These are phyloP conservation scores for Periplaneta americana DNA, from an alignment of 1,140 invertebrate species.

Conservation along the genomic window DNA sequence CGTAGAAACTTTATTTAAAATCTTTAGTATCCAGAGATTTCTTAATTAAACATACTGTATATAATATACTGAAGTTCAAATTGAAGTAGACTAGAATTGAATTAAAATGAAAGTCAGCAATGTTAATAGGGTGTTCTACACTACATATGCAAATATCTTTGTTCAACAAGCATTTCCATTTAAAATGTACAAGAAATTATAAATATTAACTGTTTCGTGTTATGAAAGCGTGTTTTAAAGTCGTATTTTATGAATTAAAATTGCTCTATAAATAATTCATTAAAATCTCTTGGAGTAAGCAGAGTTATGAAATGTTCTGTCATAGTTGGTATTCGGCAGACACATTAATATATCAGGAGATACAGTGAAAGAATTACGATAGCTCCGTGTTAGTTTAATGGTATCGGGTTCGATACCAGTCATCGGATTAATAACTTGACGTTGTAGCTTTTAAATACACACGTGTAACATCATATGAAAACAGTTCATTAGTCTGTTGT, in stretches of 20 bases:
- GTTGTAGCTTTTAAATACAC: background rate
- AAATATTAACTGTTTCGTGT: too few species aligned
- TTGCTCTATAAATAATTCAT: background rate
- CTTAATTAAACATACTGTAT: too few species aligned
- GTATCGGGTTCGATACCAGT: background rate
- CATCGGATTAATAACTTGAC: background rate
- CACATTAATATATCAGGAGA: background rate
- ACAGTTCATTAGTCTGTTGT: background rate
- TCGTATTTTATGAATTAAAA: background rate
- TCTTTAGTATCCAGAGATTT: too few species aligned
- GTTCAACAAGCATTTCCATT: too few species aligned
- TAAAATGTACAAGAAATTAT: too few species aligned
- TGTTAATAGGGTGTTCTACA: too few species aligned
- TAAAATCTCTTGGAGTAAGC: background rate
- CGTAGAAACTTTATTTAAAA: too few species aligned
- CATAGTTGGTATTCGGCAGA: background rate
- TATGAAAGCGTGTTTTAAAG: too few species aligned
- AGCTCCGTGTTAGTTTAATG: background rate
- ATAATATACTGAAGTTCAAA: too few species aligned
- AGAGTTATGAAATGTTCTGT: background rate
- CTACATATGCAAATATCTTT: too few species aligned
- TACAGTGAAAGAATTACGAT: background rate
- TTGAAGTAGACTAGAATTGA: too few species aligned
- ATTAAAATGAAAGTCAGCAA: too few species aligned
- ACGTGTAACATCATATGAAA: background rate